Evolutionary conservation across 2,888 invertebrate species (phyloP).

Genomic region (Salticus scenicus): DNA sequence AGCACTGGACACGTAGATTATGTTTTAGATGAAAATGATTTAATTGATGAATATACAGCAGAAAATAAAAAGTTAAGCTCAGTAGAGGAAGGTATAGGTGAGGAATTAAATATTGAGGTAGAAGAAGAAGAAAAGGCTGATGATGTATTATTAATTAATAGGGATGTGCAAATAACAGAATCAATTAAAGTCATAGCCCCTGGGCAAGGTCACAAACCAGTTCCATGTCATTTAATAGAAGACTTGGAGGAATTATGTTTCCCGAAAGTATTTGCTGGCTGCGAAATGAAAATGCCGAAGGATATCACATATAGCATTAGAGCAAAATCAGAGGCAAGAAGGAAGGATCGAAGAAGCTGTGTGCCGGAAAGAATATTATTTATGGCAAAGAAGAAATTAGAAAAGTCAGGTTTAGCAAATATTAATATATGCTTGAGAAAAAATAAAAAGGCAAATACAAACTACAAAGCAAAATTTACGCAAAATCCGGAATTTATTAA

Average conservation of each 20-base stretch:
- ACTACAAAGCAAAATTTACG: background rate
- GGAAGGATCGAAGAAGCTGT: background rate
- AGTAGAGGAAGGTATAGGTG: background rate
- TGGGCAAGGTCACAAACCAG: background rate
- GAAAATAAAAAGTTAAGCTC: background rate
- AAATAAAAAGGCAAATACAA: background rate
- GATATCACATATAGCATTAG: background rate
- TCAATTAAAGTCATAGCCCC: background rate
- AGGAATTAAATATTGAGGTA: background rate
- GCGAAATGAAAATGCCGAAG: background rate
- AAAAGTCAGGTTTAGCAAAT: background rate
- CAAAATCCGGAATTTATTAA: background rate
- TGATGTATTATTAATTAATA: background rate
- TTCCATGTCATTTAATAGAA: background rate
- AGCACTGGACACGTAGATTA: background rate
- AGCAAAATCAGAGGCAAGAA: background rate
- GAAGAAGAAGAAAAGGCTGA: background rate
- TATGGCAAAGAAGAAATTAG: background rate
- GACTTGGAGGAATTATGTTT: conserved; percentile 10
- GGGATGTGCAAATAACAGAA: background rate
- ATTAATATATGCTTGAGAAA: conserved; percentile 1
- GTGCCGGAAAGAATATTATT: background rate
- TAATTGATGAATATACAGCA: background rate
- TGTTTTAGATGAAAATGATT: background rate
- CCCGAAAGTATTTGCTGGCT: background rate